Base-by-base conservation (phyloP, 2,888 invertebrate genomes). In the Lucinisca nassula region DNA sequence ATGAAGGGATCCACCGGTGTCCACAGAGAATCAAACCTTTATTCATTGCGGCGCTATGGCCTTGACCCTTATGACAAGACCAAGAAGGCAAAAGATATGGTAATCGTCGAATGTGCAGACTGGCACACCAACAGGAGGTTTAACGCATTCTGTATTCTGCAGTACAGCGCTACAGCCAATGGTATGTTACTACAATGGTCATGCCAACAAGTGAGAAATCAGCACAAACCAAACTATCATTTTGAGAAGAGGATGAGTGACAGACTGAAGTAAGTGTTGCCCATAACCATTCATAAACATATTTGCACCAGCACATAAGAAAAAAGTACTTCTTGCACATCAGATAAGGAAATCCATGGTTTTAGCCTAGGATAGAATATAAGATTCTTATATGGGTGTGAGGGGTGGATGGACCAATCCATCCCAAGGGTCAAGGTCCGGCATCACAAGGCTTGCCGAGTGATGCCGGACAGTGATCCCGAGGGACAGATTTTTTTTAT, bases 141-240 rank as follows among this genome's bases (percentile, higher is more conserved):
- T 21, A 92, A 92, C 78, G 93, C 94, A 1, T 94, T 94, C 87
- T 92, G 93, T 85, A 95, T 95, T 73, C 91, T 95, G 30, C 93
- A 92, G 77, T 89, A 92, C 75, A 92, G 92, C 55, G 92, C 93
- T n/a, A 91, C 92, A 24, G 80, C 89, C 72, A 93, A 93, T 82
- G 92, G 93, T 35, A 92, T 93, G 88, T 80, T 93, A 21, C 86
- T 95, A 35, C 92, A 94, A 79, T 95, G 95, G 95, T 82, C 86
- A 27, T 92, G 90, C 14, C 85, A 89, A 17, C 81, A 87, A n/a
- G 85, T 74, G 1, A 79, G 76, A n/a, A 51, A 35, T 0, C 24
- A 75, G 0, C 51, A 37, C 14, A 24, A 24, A 14, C 67, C 61
- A 12, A 79, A 74, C 51, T 87, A 87, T 55, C 84, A 67, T 40